Evolutionary conservation across 2,797 vertebrate species (phyloP), one percentile per base, ranked within the genome.

Genomic region (Lindbergichthys nudifrons): DNA sequence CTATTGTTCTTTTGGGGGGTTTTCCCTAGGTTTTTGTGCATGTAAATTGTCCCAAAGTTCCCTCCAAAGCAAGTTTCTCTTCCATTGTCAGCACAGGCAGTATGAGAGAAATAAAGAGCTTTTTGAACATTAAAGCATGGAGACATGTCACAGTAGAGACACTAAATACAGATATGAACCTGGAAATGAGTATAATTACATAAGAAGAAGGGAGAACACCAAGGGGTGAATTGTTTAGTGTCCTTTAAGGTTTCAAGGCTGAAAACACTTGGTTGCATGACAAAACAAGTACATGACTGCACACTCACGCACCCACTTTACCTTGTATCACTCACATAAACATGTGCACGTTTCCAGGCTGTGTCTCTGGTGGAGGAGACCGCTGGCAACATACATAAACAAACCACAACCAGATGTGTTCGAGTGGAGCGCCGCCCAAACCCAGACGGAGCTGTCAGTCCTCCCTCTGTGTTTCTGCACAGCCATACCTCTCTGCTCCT

Each of bases 401-500:
- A 92, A 91, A 93, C 88, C 88, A 87, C 88, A 79, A 89, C 87
- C 92, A 94, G 93, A 94, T 93, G 93, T 91, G 13, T 70, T 59
- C 12, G 72, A 56, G 70, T 75, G 10, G 71, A 77, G 76, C 53
- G 6, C 75, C 45, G 63, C 85, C 78, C 84, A 87, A 36, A 65
- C 89, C 92, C 92, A 88, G 60, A 85, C 64, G 10, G 56, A 87
- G 73, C 83, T 71, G 81, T 86, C 87, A 88, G 85, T 74, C 73
- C 69, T 78, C 69, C 70, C 79, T 83, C 81, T 90, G 85, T 88
- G 78, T 81, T 90, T 89, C 75, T 86, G 86, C 88, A 90, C 5
- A 81, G 83, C 84, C 83, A 77, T 89, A 88, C 87, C 90, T 90
- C 67, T 26, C 79, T 47, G 11, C 53, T 68, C 60, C 61, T 69